Conservation (phyloP, 2,113 vertebrate genomes). For the Pycnonotus jocosus region DNA sequence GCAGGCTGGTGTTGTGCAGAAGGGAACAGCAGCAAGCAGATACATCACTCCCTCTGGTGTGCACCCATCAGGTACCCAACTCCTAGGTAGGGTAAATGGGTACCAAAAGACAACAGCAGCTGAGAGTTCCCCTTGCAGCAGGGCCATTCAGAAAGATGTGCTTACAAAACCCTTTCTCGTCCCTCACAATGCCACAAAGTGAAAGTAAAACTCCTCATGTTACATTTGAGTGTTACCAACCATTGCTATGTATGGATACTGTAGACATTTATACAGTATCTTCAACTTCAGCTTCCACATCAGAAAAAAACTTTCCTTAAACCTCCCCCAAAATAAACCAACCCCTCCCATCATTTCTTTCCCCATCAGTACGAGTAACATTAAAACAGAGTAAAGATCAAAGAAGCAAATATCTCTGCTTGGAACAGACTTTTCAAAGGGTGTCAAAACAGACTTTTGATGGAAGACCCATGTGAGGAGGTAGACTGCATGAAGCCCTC, state of each 20-base stretch:
- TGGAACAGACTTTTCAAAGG: background rate
- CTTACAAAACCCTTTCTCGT: background rate
- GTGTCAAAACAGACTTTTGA: background rate
- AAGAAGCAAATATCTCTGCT: background rate
- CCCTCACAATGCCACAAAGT: background rate
- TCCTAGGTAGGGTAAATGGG: background rate
- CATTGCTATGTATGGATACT: background rate
- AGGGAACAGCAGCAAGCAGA: background rate
- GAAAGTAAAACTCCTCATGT: background rate
- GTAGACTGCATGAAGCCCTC: background rate
- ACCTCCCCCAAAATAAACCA: rapidly evolving
- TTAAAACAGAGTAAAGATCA: background rate
- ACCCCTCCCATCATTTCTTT: background rate
- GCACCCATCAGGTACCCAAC: background rate
- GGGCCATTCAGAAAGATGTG: rapidly evolving
- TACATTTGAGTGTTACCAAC: background rate
- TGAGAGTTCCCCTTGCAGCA: background rate
- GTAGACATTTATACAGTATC: rapidly evolving
- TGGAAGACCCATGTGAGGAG: background rate
- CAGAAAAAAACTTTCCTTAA: background rate
- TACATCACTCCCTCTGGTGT: rapidly evolving
- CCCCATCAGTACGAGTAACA: background rate
- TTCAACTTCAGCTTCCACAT: background rate
- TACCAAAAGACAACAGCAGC: rapidly evolving
- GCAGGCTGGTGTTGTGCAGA: background rate